phyloP scores from a whole-genome alignment of 1,140 invertebrate genomes.

The Cylas formicarius region DNA sequence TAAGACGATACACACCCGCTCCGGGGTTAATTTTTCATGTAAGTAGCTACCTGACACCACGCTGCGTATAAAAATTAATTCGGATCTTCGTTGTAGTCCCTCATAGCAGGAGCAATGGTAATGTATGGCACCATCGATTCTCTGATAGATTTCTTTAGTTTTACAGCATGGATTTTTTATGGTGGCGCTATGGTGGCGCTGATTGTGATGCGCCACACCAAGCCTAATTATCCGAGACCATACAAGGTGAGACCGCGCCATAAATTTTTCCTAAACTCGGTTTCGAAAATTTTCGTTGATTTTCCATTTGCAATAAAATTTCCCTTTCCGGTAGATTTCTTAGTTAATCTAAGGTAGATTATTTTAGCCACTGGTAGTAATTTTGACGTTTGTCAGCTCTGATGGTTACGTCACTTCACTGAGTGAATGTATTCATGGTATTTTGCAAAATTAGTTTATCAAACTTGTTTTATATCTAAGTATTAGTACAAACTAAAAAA shows the following conservation, averaged over 20 bases:
- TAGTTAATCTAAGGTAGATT: too few species aligned
- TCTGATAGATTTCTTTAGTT: constrained; percentile 92
- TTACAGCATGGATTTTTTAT: constrained; percentile 93
- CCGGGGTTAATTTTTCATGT: constrained; percentile 97
- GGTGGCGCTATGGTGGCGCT: constrained; percentile 82
- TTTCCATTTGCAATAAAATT: too few species aligned
- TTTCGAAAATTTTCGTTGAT: too few species aligned
- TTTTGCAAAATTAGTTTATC: too few species aligned
- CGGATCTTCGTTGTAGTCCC: constrained; percentile 48
- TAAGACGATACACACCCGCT: constrained; percentile 82
- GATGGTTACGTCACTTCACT: too few species aligned
- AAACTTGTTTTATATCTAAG: too few species aligned
- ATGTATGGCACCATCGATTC: constrained; percentile 82
- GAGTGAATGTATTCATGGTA: too few species aligned
- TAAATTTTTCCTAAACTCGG: not conserved
- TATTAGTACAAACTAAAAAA: too few species aligned
- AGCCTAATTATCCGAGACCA: constrained; percentile 78
- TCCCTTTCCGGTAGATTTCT: too few species aligned
- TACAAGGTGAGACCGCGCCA: constrained; percentile 59
- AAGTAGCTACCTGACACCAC: constrained; percentile 46
- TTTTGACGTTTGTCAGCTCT: too few species aligned
- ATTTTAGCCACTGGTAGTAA: too few species aligned
- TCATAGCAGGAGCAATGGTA: constrained; percentile 75
- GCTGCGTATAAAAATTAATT: constrained; percentile 1
- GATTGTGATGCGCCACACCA: constrained; percentile 79